Percentiles rank a stretch among this genome's conserved stretches.
Evolutionary conservation across 1,140 invertebrate genomes (phyloP).

Genomic region (Ceratina calcarata): DNA sequence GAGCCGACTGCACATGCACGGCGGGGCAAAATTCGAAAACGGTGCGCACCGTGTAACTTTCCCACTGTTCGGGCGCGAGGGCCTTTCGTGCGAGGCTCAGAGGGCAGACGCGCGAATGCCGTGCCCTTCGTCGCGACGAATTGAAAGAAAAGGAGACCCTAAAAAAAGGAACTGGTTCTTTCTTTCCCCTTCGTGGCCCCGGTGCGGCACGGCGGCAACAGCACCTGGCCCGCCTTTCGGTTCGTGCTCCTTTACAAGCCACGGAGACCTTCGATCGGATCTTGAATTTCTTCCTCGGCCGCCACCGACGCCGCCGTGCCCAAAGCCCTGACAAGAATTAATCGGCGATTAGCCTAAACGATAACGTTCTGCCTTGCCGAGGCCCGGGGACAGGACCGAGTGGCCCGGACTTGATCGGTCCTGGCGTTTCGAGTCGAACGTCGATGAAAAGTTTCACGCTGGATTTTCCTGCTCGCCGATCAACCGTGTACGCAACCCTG

Average conservation of each 20-base stretch:
- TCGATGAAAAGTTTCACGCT: constrained; percentile 8
- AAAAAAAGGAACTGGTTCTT: constrained; percentile 65
- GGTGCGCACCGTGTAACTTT: constrained; percentile 59
- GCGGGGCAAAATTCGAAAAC: constrained; percentile 25
- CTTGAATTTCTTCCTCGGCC: constrained; percentile 58
- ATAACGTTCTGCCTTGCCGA: constrained; percentile 51
- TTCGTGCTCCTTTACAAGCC: constrained; percentile 57
- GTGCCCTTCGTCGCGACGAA: constrained; percentile 67
- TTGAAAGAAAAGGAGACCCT: constrained; percentile 66
- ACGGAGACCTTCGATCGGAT: constrained; percentile 61
- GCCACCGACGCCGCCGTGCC: constrained; percentile 4
- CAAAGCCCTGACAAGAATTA: constrained; percentile 48
- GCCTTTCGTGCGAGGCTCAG: constrained; percentile 38
- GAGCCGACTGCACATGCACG: constrained; percentile 42
- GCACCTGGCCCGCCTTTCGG: constrained; percentile 58
- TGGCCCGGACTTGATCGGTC: background rate
- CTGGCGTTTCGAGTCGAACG: background rate
- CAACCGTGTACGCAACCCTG: background rate
- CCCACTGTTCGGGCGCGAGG: constrained; percentile 58
- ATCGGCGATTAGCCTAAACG: constrained; percentile 59
- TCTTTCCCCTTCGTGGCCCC: constrained; percentile 60
- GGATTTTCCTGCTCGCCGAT: background rate
- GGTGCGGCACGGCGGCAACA: constrained; percentile 25
- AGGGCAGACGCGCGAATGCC: constrained; percentile 42
- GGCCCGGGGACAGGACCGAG: background rate